Base-by-base conservation (phyloP, 1,140 invertebrate species). In the Bombus superbus region DNA sequence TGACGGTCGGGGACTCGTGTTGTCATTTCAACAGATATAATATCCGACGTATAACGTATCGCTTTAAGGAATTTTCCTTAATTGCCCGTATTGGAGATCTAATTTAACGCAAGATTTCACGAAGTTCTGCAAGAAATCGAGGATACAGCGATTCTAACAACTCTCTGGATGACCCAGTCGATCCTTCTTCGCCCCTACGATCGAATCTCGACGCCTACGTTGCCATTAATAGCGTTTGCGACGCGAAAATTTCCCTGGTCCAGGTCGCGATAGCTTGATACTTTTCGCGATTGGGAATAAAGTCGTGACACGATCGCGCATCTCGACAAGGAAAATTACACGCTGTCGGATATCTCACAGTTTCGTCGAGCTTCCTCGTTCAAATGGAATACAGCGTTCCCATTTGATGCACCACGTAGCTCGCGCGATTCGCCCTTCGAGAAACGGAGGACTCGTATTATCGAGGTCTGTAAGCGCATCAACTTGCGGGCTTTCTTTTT, bases 211-310 rank as follows among this genome's bases (percentile, higher is more conserved):
- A 35, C 64, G 4, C n/a, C 28, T 40, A 6, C 40, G 6, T 25
- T 32, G 62, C 28, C n/a, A 22, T 57, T 53, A 40, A 80, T 25
- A 80, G 13, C 44, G 10, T n/a, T 32, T 11, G n/a, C n/a, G 62
- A 64, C 62, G 62, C 11, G 44, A 6, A 69, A 40, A n/a, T 53
- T 57, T 44, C 25, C 1, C 0, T 9, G 10, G n/a, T 25, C 5
- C 1, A 32, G 25, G n/a, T 22, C 47, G 28, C 74, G 44, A 44
- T 15, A 11, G n/a, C 11, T 64, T 10, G n/a, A 40, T 80, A 71
- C 69, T 80, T 79, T 85, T 85, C 13, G n/a, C 40, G 42, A 10
- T 18, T 47, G 38, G 47, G 22, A n/a, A 38, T 59, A 84, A 74
- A 73, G 57, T 53, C 57, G 53, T 25, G 71, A 9, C 57, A 47